These are phyloP conservation scores for Formica selysi DNA, from an alignment of 1,140 invertebrate species.

Conservation along the genomic window DNA sequence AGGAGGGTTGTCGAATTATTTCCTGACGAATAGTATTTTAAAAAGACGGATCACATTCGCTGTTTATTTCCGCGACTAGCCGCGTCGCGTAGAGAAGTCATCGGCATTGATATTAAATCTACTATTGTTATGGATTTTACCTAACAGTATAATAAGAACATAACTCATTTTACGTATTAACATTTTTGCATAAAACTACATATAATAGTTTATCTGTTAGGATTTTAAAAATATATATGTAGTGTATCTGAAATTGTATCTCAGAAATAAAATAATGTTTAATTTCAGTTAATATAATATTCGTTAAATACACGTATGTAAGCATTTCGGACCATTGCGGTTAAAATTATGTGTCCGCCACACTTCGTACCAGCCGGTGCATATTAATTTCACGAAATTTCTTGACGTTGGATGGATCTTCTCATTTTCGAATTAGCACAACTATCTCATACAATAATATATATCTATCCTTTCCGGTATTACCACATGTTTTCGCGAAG, in stretches of 20 bases:
- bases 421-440: slow-evolving; percentile 56
- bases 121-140: not conserved
- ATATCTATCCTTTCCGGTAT: not conserved
- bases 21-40: slow-evolving; percentile 27
- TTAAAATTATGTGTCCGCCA: slow-evolving; percentile 44
- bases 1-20: slow-evolving; percentile 40
- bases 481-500: slow-evolving; percentile 32
- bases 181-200: not conserved
- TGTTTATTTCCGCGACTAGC: slow-evolving; percentile 18
- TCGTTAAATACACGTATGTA: not conserved
- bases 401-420: slow-evolving; percentile 23
- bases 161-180: not conserved
- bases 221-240: not conserved
- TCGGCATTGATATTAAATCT: slow-evolving; percentile 6
- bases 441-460: slow-evolving; percentile 10
- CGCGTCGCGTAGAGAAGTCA: not conserved
- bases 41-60: slow-evolving; percentile 26
- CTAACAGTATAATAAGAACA: not conserved
- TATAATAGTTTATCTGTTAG: not conserved
- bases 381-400: slow-evolving; percentile 32
- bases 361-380: slow-evolving; percentile 25
- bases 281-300: not conserved
- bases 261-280: slow-evolving; percentile 12
- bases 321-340: not conserved
- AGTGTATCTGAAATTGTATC: not conserved